Base-by-base conservation (phyloP, 2,888 invertebrate genomes). In the Pseudococcus jackbeardsleyi region DNA sequence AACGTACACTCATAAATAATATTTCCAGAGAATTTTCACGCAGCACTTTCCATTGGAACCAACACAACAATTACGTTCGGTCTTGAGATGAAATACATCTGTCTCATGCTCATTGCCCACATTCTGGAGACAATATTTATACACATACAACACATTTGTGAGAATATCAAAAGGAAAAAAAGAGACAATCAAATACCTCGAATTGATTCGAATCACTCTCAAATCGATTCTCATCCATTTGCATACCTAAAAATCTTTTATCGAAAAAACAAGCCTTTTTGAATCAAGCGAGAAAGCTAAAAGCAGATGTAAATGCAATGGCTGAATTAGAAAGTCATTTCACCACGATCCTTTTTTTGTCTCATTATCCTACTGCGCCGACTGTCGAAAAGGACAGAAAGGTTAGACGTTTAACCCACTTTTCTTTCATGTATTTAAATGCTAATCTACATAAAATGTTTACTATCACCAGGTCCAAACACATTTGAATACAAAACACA, bases 241-340 rank as follows among this genome's bases (percentile, higher is more conserved):
- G 8, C 9, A 59, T 19, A 33, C 3, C 26, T 6, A 59, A 8
- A 50, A 3, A 12, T 50, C 12, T 5, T 5, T 17, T 17, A 54
- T 17, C 5, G 54, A 59, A 59, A 19, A 59, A 3, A 19, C n/a
- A 33, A 33, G 12, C 79, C 42, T 42, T 46, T 79, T 79, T n/a
- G 8, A 5, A 59, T 54, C 54, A 54, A 54, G 17, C 12, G 54
- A 68, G 68, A 68, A 68, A 68, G 68, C 26, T 17, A 9, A 59
- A 59, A 19, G 59, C 59, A 59, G 3, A 72, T 72, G 72, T 72
- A 33, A 72, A 72, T 72, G 33, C 72, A 72, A 59, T 59, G 19
- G 17, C 54, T 17, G 19, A 59, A 59, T 59, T 59, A 9, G 59
- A 59, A 59, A 59, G 59, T 19, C 19, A 59, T 59, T 59, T 59